phyloP scores from a whole-genome alignment of 2,113 vertebrate genomes.

The Fulica atra region DNA sequence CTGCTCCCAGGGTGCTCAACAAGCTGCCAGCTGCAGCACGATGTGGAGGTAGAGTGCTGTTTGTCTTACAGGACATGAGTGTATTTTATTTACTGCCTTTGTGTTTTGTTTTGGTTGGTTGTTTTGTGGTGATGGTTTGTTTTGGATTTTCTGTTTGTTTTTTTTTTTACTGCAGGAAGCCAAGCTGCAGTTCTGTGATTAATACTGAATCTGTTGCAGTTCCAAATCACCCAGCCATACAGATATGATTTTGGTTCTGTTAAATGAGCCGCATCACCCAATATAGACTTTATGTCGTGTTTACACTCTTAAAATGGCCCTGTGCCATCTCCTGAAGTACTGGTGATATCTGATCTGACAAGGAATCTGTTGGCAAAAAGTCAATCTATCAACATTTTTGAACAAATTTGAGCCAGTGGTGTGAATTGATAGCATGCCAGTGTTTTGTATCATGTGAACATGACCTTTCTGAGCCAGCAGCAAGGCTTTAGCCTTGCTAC shows the following conservation, averaged over 20 bases:
- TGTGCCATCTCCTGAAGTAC: not conserved
- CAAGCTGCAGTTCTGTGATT: not conserved
- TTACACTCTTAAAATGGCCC: not conserved
- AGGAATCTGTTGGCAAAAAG: not conserved
- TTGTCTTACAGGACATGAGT: not conserved
- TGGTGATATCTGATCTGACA: not conserved
- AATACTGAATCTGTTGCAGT: not conserved
- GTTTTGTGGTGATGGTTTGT: not conserved
- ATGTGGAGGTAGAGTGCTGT: rapidly evolving
- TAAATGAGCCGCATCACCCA: not conserved
- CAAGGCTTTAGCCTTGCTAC: not conserved
- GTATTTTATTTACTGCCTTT: not conserved
- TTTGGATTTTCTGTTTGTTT: not conserved
- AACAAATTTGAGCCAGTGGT: not conserved
- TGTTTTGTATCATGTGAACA: too few species aligned
- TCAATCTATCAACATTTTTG: not conserved
- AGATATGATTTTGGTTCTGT: not conserved
- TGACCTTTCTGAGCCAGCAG: not conserved
- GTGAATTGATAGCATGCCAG: not conserved
- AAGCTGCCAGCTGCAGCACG: not conserved
- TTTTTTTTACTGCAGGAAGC: not conserved
- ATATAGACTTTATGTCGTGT: not conserved
- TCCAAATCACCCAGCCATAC: not conserved
- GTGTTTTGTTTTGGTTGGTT: not conserved
- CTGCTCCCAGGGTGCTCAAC: rapidly evolving